Percentiles rank a stretch among this genome's conserved stretches.
Conservation (phyloP, 2,888 invertebrate genomes). For the Nomada lathburiana region DNA sequence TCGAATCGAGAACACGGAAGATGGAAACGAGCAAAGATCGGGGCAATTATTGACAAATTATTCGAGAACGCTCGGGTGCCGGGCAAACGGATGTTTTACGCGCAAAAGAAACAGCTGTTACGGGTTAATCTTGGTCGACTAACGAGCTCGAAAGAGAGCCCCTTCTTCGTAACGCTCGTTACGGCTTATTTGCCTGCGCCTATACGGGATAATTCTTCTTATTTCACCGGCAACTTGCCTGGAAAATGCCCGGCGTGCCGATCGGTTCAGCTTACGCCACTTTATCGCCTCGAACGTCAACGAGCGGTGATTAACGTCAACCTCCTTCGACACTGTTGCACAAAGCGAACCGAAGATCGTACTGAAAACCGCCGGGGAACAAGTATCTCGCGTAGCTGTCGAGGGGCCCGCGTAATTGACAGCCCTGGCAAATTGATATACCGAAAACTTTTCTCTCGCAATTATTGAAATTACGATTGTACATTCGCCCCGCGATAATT, state of each 20-base stretch:
- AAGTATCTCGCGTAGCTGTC: not conserved
- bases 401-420: slow-evolving; percentile 2
- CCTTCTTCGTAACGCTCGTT: slow-evolving; percentile 74
- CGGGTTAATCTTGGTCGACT: slow-evolving; percentile 73
- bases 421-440: slow-evolving; percentile 5
- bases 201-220: slow-evolving; percentile 11
- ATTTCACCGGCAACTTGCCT: not conserved
- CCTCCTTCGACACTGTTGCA: not conserved
- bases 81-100: slow-evolving; percentile 41
- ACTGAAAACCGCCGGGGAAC: slow-evolving; percentile 7
- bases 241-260: slow-evolving; percentile 24
- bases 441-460: not conserved
- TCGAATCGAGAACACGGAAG: not conserved
- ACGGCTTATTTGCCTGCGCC: slow-evolving; percentile 28
- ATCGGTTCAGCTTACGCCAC: slow-evolving; percentile 8
- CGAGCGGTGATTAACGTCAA: slow-evolving; percentile 36
- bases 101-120: slow-evolving; percentile 71
- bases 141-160: slow-evolving; percentile 75
- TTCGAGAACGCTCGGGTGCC: slow-evolving; percentile 26
- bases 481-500: too few relatives aligned
- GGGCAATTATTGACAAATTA: slow-evolving; percentile 58
- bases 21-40: slow-evolving; percentile 7
- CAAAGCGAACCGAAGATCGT: slow-evolving; percentile 8
- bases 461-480: not conserved
- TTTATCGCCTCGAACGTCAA: slow-evolving; percentile 22